Evolutionary conservation across 2,797 vertebrate genomes (phyloP).

Genomic region (Vultur gryphus): DNA sequence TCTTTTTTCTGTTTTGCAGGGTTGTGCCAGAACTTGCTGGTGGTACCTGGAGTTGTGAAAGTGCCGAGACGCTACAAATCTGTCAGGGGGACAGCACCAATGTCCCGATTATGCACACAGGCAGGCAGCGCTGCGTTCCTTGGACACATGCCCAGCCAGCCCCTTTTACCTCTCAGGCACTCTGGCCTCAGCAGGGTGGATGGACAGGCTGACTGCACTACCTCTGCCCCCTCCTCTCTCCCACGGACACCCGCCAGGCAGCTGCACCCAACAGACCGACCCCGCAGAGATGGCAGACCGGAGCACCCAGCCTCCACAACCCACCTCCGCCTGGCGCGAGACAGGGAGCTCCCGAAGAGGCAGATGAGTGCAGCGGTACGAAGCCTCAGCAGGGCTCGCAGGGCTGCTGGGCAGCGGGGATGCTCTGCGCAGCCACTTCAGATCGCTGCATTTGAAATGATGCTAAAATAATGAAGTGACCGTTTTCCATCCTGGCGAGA

Average conservation of each 20-base stretch:
- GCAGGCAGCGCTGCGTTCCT: neutral
- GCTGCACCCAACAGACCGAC: neutral
- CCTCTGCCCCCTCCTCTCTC: neutral
- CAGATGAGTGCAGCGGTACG: accelerated
- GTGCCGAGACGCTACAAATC: neutral
- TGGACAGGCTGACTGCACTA: too few species aligned
- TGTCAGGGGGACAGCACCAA: neutral
- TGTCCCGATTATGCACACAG: neutral
- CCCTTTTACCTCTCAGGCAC: neutral
- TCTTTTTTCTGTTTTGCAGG: neutral
- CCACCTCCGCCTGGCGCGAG: accelerated
- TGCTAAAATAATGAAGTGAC: neutral
- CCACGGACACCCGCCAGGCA: neutral
- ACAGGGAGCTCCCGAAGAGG: neutral
- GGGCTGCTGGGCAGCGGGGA: neutral
- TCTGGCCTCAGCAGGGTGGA: neutral
- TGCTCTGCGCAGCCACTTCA: accelerated
- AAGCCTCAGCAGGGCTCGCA: neutral
- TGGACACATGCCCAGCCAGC: neutral
- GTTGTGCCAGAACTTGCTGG: neutral
- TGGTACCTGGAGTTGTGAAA: neutral
- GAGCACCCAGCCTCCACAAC: too few species aligned
- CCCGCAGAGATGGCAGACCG: neutral
- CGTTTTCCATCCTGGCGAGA: neutral
- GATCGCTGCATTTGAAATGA: accelerated